These are phyloP conservation scores for Caenorhabditis imperialis DNA, from an alignment of 2,888 invertebrate genomes.

Conservation along the genomic window DNA sequence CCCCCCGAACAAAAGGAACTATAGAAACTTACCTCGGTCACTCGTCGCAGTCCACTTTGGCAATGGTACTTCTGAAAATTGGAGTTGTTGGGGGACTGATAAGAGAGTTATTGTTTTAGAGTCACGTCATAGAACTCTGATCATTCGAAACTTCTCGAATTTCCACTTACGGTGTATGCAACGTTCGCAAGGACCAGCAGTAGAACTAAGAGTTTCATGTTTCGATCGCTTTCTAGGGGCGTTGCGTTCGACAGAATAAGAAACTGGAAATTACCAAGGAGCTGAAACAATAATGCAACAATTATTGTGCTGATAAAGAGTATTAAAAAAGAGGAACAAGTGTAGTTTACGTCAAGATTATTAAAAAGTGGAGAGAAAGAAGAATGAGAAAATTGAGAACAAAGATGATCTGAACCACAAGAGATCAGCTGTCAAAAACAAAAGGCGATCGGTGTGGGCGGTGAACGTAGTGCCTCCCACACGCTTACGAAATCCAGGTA, in stretches of 20 bases:
- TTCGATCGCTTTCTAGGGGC: constrained; percentile 42
- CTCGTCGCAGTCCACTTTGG: constrained; percentile 38
- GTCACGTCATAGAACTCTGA: constrained; percentile 17
- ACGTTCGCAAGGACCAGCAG: constrained; percentile 39
- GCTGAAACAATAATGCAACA: no score
- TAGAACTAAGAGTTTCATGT: constrained; percentile 37
- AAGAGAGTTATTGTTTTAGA: constrained; percentile 36
- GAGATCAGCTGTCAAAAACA: constrained; percentile 20
- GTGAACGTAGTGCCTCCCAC: constrained; percentile 16
- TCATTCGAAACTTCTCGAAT: not conserved
- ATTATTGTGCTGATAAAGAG: no score
- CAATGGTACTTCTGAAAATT: constrained; percentile 46
- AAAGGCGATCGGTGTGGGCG: constrained; percentile 18
- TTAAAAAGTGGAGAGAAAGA: constrained; percentile 17
- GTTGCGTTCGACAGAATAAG: constrained; percentile 38
- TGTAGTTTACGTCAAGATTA: no score
- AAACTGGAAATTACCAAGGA: constrained; percentile 38
- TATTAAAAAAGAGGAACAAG: constrained; percentile 30
- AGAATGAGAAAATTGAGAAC: not conserved
- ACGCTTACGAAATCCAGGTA: constrained; percentile 16
- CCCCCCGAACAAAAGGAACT: not conserved
- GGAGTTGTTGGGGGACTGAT: constrained; percentile 16
- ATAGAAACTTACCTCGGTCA: constrained; percentile 36
- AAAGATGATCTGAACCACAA: constrained; percentile 7
- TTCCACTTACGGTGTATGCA: constrained; percentile 24